These are phyloP conservation scores for Phortica magna DNA, from an alignment of 2,888 invertebrate species.

Conservation along the genomic window DNA sequence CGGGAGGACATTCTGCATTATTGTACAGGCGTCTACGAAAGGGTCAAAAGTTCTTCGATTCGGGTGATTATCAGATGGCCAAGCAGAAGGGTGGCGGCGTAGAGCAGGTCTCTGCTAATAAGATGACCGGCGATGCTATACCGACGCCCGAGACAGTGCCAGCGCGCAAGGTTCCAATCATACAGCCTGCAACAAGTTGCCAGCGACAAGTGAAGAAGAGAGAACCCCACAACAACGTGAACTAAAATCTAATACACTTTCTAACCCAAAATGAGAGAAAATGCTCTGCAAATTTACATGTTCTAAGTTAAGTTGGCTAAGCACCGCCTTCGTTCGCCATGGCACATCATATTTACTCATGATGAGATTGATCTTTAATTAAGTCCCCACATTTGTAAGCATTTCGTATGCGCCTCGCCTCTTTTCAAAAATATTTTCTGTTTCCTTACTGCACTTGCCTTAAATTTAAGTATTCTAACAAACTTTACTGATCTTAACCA, in stretches of 20 bases:
- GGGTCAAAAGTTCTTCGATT: conserved; percentile 99
- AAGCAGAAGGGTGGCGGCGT: conserved; percentile 89
- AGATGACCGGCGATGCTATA: conserved; percentile 90
- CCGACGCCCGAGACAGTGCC: conserved; percentile 98
- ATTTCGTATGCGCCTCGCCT: conserved; percentile 1
- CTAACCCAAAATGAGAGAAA: background rate
- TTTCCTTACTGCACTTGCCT: conserved; percentile 9
- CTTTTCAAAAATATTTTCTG: background rate
- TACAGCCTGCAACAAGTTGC: conserved; percentile 84
- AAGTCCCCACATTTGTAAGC: background rate
- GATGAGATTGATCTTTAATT: background rate
- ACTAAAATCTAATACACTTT: background rate
- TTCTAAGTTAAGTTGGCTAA: background rate
- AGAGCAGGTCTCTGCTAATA: conserved; percentile 82
- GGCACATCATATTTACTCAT: too few species aligned
- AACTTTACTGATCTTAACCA: conserved; percentile 3
- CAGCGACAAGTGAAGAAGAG: conserved; percentile 75
- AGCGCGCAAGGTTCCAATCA: conserved; percentile 93
- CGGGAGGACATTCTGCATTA: conserved; percentile 91
- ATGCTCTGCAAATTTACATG: background rate
- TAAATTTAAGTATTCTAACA: background rate
- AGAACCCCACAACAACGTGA: background rate
- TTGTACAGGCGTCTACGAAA: conserved; percentile 95
- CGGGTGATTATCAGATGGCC: conserved; percentile 99
- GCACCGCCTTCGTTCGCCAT: too few species aligned